Evolutionary conservation across 2,113 vertebrate genomes (phyloP).

Genomic region (Burhinus oedicnemus): DNA sequence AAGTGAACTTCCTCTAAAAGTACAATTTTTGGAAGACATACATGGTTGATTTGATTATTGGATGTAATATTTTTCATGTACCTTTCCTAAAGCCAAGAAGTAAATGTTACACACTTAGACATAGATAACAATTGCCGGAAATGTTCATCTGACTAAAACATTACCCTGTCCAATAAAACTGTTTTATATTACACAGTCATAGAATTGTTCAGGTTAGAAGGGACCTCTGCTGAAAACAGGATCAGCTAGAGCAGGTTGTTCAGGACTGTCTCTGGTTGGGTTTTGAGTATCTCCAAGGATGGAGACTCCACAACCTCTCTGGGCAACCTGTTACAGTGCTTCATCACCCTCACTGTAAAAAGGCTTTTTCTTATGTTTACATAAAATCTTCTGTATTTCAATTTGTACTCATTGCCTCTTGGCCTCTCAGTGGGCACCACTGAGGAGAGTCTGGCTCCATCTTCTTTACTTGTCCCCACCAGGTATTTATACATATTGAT

Average conservation of each 20-base stretch:
- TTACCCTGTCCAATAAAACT: background rate
- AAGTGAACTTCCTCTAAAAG: background rate
- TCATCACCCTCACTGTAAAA: background rate
- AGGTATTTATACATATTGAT: background rate
- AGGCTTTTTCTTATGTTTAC: background rate
- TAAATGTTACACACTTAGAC: background rate
- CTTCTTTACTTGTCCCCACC: background rate
- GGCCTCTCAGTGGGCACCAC: background rate
- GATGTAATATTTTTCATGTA: background rate
- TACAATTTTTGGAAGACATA: background rate
- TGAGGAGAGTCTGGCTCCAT: background rate
- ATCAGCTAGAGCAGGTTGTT: background rate
- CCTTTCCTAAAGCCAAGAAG: background rate
- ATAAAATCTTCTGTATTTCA: background rate
- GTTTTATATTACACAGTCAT: background rate
- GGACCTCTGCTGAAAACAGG: background rate
- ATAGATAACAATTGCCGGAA: background rate
- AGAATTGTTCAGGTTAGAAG: background rate
- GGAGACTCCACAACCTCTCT: too few species aligned
- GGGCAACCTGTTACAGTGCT: background rate
- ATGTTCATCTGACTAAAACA: background rate
- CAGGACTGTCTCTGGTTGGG: rapidly evolving
- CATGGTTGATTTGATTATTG: background rate
- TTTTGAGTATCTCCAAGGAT: background rate
- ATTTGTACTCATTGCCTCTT: background rate